Evolutionary conservation across 1,140 invertebrate genomes (phyloP).

Genomic region (Cherax destructor): DNA sequence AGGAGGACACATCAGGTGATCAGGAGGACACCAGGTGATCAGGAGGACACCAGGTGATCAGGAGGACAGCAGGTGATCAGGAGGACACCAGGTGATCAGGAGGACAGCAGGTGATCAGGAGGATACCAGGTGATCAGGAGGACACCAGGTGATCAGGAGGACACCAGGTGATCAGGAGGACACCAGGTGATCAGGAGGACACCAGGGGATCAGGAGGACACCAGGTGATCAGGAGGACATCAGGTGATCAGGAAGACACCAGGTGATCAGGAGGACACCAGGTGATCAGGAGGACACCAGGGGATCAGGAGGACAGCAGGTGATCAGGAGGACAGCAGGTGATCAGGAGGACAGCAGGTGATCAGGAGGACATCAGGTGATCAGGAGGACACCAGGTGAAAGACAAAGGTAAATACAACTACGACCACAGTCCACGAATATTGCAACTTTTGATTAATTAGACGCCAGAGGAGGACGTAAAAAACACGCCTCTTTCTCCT

Average conservation of each 20-base stretch:
- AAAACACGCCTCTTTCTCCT: constrained; percentile 7
- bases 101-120: not conserved
- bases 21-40: not conserved
- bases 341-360: not conserved
- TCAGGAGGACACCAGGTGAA: not conserved
- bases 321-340: too few species aligned
- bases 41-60: not conserved
- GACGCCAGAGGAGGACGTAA: constrained; percentile 22
- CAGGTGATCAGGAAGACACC: not conserved
- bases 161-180: not conserved
- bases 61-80: too few species aligned
- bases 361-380: not conserved
- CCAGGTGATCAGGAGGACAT: not conserved
- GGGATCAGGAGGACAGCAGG: not conserved
- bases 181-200: not conserved
- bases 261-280: not conserved
- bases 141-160: not conserved
- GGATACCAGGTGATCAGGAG: not conserved
- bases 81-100: not conserved
- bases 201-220: not conserved
- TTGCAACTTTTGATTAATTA: not conserved
- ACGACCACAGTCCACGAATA: not conserved
- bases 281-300: not conserved
- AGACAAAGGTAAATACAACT: not conserved
- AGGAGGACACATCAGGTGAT: too few species aligned